Percentiles rank a stretch among this genome's conserved stretches.
These are phyloP conservation scores for Pteropus rufus DNA, from an alignment of 2,797 vertebrate species.

Conservation along the genomic window DNA sequence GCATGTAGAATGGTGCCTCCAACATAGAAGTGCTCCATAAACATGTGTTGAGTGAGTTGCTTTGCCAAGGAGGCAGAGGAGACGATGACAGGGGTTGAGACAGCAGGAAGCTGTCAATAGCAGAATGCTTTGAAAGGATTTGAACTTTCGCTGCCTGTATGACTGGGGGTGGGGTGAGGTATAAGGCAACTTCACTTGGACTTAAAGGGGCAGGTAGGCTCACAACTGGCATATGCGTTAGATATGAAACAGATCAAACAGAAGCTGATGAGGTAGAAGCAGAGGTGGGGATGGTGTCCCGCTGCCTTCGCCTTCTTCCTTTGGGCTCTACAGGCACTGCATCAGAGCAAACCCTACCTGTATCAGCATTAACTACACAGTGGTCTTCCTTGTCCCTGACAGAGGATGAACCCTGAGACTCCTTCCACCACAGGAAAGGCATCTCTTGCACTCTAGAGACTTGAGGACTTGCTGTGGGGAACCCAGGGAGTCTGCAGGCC, in stretches of 20 bases:
- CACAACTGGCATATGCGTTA: not conserved
- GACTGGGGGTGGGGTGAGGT: not conserved
- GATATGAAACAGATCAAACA: not conserved
- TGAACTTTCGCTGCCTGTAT: not conserved
- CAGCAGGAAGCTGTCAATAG: not conserved
- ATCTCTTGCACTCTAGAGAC: not conserved
- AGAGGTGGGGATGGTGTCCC: not conserved
- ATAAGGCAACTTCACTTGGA: not conserved
- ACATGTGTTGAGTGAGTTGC: not conserved
- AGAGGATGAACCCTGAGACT: not conserved
- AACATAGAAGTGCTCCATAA: not conserved
- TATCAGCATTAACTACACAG: not conserved
- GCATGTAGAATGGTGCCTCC: not conserved
- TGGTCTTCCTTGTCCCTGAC: not conserved
- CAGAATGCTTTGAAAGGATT: not conserved
- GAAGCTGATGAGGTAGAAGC: not conserved
- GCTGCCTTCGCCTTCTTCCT: not conserved
- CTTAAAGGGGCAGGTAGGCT: not conserved
- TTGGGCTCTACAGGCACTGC: not conserved
- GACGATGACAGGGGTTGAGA: not conserved
- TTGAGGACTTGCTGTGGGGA: not conserved
- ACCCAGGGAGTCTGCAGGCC: not conserved
- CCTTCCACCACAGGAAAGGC: not conserved
- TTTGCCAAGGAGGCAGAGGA: not conserved
- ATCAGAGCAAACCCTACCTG: not conserved